These are phyloP conservation scores for Onychomys leucogaster DNA, from an alignment of 2,797 vertebrate species.

Conservation along the genomic window DNA sequence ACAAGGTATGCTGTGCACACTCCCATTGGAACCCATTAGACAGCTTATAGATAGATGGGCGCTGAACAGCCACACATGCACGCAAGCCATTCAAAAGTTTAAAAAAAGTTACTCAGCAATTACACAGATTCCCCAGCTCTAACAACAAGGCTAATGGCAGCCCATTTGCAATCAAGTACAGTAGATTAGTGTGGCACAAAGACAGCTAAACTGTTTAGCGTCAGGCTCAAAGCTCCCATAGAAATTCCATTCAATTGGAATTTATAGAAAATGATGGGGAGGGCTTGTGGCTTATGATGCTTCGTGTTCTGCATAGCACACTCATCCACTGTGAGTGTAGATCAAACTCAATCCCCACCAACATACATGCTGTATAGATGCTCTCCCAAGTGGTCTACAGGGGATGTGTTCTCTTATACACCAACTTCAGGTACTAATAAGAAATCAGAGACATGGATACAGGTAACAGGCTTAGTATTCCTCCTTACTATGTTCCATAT, in stretches of 20 bases:
- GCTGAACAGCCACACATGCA: slow-evolving; percentile 54
- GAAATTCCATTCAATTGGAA: slow-evolving; percentile 63
- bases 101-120: slow-evolving; percentile 79
- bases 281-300: slow-evolving; percentile 5
- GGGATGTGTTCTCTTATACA: too few species aligned
- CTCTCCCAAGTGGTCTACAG: background rate
- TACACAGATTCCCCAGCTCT: slow-evolving; percentile 59
- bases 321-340: background rate
- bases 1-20: background rate
- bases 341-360: background rate
- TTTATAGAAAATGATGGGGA: slow-evolving; percentile 57
- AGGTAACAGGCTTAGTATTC: background rate
- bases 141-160: slow-evolving; percentile 52
- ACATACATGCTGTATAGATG: background rate
- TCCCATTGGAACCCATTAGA: slow-evolving; percentile 88
- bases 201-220: slow-evolving; percentile 57
- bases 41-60: slow-evolving; percentile 78
- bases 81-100: slow-evolving; percentile 68
- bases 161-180: slow-evolving; percentile 56
- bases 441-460: background rate
- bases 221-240: slow-evolving; percentile 41
- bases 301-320: background rate
- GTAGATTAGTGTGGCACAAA: slow-evolving; percentile 59
- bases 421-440: background rate
- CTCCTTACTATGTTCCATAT: background rate